Conservation (phyloP, 2,113 vertebrate genomes). For the Ginglymostoma cirratum region DNA sequence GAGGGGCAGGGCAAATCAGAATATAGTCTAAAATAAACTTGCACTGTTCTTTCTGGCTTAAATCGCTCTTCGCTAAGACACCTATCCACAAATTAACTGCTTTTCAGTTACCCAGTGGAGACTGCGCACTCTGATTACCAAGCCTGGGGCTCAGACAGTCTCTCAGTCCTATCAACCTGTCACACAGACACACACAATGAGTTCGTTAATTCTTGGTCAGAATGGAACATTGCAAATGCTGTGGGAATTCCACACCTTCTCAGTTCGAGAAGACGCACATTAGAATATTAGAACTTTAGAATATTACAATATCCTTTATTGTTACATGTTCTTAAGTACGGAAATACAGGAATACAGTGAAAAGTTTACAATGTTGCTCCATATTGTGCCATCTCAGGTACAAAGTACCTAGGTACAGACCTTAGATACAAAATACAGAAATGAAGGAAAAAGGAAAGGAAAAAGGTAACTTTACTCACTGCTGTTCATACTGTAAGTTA, state of each 20-base stretch:
- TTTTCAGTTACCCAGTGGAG: not conserved
- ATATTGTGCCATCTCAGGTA: no score
- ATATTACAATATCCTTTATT: no score
- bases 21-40: not conserved
- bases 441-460: no score
- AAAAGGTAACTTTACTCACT: no score
- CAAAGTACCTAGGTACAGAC: no score
- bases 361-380: no score
- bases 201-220: not conserved
- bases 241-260: not conserved
- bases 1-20: not conserved
- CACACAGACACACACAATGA: not conserved
- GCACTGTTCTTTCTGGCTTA: not conserved
- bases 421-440: no score
- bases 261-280: not conserved
- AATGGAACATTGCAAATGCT: not conserved
- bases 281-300: no score
- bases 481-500: no score
- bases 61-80: no score
- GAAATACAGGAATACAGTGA: no score
- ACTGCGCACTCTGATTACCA: not conserved
- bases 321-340: no score
- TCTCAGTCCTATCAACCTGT: not conserved
- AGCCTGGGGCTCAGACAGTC: not conserved
- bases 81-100: not conserved